phyloP scores from a whole-genome alignment of 1,140 invertebrate genomes.

The Tetranychus urticae region DNA sequence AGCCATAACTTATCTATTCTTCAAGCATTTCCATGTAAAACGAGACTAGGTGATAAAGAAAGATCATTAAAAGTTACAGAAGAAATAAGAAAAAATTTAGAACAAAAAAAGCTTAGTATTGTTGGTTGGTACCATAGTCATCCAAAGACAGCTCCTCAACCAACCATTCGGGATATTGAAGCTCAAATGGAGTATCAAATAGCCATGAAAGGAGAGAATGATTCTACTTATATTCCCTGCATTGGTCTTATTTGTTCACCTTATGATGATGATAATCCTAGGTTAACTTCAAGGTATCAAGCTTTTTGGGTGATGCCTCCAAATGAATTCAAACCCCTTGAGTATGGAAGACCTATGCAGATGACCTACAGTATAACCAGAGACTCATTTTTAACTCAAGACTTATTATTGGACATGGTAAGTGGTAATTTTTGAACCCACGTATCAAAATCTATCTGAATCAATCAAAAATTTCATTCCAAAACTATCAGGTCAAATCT shows the following conservation, averaged over 20 bases:
- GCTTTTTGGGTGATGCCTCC: slow-evolving; percentile 86
- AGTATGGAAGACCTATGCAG: slow-evolving; percentile 69
- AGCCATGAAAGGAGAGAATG: slow-evolving; percentile 65
- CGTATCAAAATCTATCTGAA: too few species aligned
- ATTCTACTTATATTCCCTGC: slow-evolving; percentile 71
- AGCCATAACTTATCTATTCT: slow-evolving; percentile 63
- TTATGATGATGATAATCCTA: slow-evolving; percentile 43
- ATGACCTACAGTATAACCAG: slow-evolving; percentile 59
- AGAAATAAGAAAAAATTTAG: slow-evolving; percentile 36
- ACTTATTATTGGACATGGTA: slow-evolving; percentile 53
- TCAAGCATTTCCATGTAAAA: slow-evolving; percentile 66
- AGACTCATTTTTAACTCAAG: slow-evolving; percentile 52
- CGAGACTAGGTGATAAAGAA: slow-evolving; percentile 47
- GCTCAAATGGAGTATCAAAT: slow-evolving; percentile 83
- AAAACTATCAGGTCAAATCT: not conserved
- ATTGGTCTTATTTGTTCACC: slow-evolving; percentile 76
- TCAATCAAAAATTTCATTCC: not conserved
- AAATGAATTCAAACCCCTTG: slow-evolving; percentile 60
- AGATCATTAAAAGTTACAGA: slow-evolving; percentile 20
- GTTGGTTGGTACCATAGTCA: slow-evolving; percentile 96
- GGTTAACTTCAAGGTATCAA: slow-evolving; percentile 28
- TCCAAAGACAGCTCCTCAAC: slow-evolving; percentile 59
- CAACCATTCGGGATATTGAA: slow-evolving; percentile 67
- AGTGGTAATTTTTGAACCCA: not conserved
- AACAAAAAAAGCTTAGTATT: slow-evolving; percentile 47